A percentile compares a stretch with the other conserved stretches of the same genome.
Evolutionary conservation across 2,113 vertebrate species (phyloP).

Genomic region (Ellobius talpinus): DNA sequence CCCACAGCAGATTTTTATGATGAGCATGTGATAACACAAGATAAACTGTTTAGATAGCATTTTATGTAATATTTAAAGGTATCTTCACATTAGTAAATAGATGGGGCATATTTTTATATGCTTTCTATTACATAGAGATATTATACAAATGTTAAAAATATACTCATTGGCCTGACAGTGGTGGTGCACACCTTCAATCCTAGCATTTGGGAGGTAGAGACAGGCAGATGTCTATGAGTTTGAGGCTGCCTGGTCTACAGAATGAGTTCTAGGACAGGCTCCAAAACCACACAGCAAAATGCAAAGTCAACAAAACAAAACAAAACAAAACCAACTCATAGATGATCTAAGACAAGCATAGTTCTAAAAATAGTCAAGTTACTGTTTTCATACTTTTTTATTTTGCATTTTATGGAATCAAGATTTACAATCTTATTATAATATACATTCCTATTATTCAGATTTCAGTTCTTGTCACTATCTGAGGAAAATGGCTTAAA

Average conservation of each 20-base stretch:
- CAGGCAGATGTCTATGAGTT: too few species aligned
- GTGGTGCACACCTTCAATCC: too few species aligned
- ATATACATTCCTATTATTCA: neutral
- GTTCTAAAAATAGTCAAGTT: neutral
- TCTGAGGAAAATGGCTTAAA: neutral
- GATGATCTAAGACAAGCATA: neutral
- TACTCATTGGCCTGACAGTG: neutral
- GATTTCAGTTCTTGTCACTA: neutral
- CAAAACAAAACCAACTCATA: neutral
- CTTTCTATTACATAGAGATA: neutral
- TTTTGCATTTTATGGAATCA: constrained; percentile 9
- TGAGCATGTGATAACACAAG: neutral
- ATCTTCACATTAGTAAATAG: neutral
- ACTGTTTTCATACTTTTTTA: constrained; percentile 12
- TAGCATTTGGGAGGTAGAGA: too few species aligned
- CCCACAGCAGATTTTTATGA: too few species aligned
- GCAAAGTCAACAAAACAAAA: too few species aligned
- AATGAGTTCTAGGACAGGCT: too few species aligned
- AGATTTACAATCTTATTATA: neutral
- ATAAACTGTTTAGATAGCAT: neutral
- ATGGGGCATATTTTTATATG: neutral
- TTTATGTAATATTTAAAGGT: neutral
- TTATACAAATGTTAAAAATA: neutral
- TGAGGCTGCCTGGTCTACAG: too few species aligned
- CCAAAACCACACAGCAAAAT: too few species aligned